Percentiles rank a stretch among this genome's conserved stretches.
phyloP scores from a whole-genome alignment of 2,113 vertebrate genomes.

The Seriola quinqueradiata region DNA sequence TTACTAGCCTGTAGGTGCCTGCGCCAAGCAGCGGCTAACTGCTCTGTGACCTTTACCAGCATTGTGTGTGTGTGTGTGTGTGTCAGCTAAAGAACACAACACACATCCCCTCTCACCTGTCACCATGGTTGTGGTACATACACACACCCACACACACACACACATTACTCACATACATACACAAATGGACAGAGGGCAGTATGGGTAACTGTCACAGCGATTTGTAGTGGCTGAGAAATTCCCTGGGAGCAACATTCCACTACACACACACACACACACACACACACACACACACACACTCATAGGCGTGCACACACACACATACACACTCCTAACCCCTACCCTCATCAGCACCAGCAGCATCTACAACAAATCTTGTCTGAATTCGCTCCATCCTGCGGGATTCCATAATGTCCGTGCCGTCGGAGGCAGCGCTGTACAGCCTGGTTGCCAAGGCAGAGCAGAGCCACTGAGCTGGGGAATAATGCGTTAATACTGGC shows the following conservation, averaged over 20 bases:
- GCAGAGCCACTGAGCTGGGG: conserved; percentile 56
- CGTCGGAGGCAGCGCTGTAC: neutral
- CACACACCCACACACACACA: neutral
- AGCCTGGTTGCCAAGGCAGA: conserved; percentile 45
- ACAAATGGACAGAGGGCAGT: conserved; percentile 29
- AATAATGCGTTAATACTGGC: conserved; percentile 58
- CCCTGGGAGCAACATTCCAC: conserved; percentile 29
- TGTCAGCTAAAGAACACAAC: neutral
- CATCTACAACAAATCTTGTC: neutral
- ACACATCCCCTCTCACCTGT: conserved; percentile 31
- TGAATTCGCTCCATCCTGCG: conserved; percentile 15
- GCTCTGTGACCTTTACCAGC: conserved; percentile 61
- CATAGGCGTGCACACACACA: neutral
- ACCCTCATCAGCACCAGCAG: neutral
- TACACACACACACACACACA: neutral
- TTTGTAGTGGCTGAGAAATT: conserved; percentile 48
- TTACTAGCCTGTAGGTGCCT: conserved; percentile 33
- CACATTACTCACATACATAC: neutral
- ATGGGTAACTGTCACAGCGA: conserved; percentile 52
- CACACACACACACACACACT: neutral
- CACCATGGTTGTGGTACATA: neutral
- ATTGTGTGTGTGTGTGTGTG: conserved; percentile 22
- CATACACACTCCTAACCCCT: neutral
- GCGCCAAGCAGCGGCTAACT: conserved; percentile 39
- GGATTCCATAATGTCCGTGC: neutral